Conservation (phyloP, 2,797 vertebrate genomes). For the Lagodon rhomboides region DNA sequence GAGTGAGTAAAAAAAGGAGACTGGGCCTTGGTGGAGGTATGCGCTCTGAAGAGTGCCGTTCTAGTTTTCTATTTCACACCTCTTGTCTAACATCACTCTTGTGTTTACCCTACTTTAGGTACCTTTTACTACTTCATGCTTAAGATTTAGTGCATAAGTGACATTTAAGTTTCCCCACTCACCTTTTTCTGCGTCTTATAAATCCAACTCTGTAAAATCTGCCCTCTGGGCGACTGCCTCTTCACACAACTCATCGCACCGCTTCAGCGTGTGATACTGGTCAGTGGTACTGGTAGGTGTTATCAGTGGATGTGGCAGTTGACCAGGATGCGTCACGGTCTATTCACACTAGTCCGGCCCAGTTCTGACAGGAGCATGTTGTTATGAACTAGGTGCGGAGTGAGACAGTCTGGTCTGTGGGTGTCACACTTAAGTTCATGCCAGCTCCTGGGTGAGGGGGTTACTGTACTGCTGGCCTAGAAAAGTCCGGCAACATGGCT, state of each 20-base stretch:
- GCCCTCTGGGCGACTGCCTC: slow-evolving; percentile 31
- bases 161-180: neutral
- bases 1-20: too few species aligned
- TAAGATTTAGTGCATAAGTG: slow-evolving; percentile 1
- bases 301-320: slow-evolving; percentile 47
- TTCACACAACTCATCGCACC: slow-evolving; percentile 35
- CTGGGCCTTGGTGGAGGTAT: too few species aligned
- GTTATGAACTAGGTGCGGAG: slow-evolving; percentile 54
- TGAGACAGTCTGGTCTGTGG: slow-evolving; percentile 71
- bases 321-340: slow-evolving; percentile 63
- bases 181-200: neutral
- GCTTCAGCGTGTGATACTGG: slow-evolving; percentile 31
- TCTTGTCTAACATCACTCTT: neutral
- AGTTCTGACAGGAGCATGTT: slow-evolving; percentile 63
- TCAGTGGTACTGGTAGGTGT: slow-evolving; percentile 59
- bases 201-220: slow-evolving; percentile 24
- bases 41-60: too few species aligned
- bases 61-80: neutral
- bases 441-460: slow-evolving; percentile 44
- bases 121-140: neutral
- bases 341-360: slow-evolving; percentile 58
- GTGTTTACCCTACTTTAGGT: slow-evolving; percentile 10
- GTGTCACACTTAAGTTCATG: slow-evolving; percentile 59
- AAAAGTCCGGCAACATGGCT: slow-evolving; percentile 51
- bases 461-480: slow-evolving; percentile 46